Percentiles rank a stretch among this genome's conserved stretches.
Conservation (phyloP, 2,113 vertebrate genomes). For the Nerophis lumbriciformis region DNA sequence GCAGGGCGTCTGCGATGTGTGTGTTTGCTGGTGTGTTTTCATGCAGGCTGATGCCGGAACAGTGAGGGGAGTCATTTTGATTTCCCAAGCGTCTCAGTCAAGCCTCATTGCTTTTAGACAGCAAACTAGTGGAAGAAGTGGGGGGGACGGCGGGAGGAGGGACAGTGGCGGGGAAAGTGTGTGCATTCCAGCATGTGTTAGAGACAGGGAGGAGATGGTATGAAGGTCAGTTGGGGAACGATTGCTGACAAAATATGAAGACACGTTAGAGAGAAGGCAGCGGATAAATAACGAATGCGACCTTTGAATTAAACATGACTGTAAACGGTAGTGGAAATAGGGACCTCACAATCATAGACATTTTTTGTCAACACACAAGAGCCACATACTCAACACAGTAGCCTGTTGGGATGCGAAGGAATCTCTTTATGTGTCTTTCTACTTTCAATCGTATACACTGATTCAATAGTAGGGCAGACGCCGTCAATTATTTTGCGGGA, state of each 20-base stretch:
- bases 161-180: constrained; percentile 16
- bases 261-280: constrained; percentile 40
- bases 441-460: background rate
- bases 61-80: constrained; percentile 50
- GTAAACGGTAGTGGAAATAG: constrained; percentile 53
- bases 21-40: constrained; percentile 25
- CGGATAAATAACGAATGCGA: constrained; percentile 68
- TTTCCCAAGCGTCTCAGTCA: constrained; percentile 66
- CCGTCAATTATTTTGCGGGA: too few species aligned
- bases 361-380: constrained; percentile 13
- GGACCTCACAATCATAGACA: constrained; percentile 28
- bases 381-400: background rate
- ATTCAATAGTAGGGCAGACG: background rate
- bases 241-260: constrained; percentile 38
- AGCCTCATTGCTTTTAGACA: constrained; percentile 56
- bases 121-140: constrained; percentile 47
- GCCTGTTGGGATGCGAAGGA: constrained; percentile 16
- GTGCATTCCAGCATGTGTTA: constrained; percentile 13
- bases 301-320: constrained; percentile 69
- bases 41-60: constrained; percentile 22
- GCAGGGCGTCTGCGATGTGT: constrained; percentile 24
- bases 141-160: constrained; percentile 10
- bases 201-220: constrained; percentile 5
- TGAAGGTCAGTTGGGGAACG: constrained; percentile 40
- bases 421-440: background rate